Percentiles rank a stretch among this genome's conserved stretches.
Conservation (phyloP, 2,113 vertebrate species). For the Bos javanicus region DNA sequence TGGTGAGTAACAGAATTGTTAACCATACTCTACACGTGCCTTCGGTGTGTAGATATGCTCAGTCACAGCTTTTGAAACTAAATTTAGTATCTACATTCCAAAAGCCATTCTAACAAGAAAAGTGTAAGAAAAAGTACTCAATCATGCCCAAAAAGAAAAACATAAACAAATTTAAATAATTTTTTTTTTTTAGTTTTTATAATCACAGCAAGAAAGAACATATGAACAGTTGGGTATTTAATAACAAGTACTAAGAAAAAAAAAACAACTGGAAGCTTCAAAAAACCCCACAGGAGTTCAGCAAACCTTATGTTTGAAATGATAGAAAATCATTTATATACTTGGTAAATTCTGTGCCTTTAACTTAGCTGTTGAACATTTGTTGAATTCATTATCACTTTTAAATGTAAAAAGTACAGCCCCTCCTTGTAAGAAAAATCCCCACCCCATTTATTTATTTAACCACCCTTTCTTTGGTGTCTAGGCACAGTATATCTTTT, state of each 20-base stretch:
- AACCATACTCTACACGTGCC: not conserved
- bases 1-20: not conserved
- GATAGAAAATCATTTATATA: not conserved
- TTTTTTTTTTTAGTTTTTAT: not conserved
- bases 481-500: conserved; percentile 97
- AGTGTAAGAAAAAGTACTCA: not conserved
- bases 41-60: not conserved
- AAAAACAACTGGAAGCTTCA: not conserved
- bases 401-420: not conserved
- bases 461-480: conserved; percentile 35
- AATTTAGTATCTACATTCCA: not conserved
- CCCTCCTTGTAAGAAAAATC: not conserved
- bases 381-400: not conserved
- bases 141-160: not conserved
- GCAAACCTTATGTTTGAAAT: not conserved
- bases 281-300: not conserved
- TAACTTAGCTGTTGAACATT: conserved; percentile 8
- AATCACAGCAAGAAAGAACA: conserved; percentile 20
- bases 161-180: not conserved
- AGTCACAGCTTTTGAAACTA: not conserved
- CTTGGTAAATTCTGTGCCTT: not conserved
- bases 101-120: not conserved
- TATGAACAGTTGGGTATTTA: not conserved
- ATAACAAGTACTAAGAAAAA: not conserved
- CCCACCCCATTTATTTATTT: not conserved